Conservation (phyloP, 1,140 invertebrate species). For the Helicoverpa zea region DNA sequence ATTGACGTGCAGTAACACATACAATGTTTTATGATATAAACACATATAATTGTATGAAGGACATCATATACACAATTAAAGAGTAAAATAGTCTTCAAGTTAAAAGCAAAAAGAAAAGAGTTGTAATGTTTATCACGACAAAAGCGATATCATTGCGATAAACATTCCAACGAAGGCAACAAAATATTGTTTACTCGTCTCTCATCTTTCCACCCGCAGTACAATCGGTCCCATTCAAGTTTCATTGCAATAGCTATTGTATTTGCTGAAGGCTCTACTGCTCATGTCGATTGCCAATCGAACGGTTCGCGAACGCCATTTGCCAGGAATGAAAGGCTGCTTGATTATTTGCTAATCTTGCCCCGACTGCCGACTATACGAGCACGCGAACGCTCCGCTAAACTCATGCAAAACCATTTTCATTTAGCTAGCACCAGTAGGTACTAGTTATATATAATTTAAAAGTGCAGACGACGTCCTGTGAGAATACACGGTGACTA, state of each 20-base stretch:
- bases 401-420: slow-evolving; percentile 44
- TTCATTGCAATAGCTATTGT: slow-evolving; percentile 76
- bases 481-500: slow-evolving; percentile 66
- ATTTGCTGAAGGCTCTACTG: slow-evolving; percentile 79
- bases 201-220: slow-evolving; percentile 69
- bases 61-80: background rate
- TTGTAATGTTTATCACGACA: too few relatives aligned
- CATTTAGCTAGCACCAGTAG: slow-evolving; percentile 22
- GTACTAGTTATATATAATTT: slow-evolving; percentile 57
- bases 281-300: slow-evolving; percentile 82
- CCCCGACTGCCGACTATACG: slow-evolving; percentile 39
- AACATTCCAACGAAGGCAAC: slow-evolving; percentile 51
- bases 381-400: slow-evolving; percentile 38
- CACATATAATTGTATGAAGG: background rate
- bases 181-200: slow-evolving; percentile 73
- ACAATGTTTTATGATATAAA: too few relatives aligned
- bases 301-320: slow-evolving; percentile 68
- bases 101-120: slow-evolving; percentile 5
- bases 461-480: slow-evolving; percentile 64
- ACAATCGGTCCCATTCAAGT: slow-evolving; percentile 70
- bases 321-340: slow-evolving; percentile 65
- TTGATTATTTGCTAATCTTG: slow-evolving; percentile 64
- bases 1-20: too few relatives aligned
- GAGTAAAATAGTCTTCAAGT: background rate
- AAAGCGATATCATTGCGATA: slow-evolving; percentile 15